A percentile compares a stretch with the other conserved stretches of the same genome.
These are phyloP conservation scores for Leptinotarsa haldemani DNA, from an alignment of 2,888 invertebrate species.

Conservation along the genomic window DNA sequence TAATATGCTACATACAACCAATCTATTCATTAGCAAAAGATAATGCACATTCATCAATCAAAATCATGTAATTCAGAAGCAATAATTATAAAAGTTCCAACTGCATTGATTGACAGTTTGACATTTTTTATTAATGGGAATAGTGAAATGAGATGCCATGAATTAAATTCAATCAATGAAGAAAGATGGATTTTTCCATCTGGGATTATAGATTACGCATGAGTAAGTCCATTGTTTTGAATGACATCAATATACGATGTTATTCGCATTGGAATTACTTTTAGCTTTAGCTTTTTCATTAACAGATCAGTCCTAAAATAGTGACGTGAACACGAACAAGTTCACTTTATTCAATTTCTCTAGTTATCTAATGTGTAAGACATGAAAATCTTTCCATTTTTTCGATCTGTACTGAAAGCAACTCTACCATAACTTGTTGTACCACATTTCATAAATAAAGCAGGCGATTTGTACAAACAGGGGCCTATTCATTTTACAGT, in stretches of 20 bases:
- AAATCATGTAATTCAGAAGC: constrained; percentile 14
- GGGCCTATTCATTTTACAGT: no score
- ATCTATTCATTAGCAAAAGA: background rate
- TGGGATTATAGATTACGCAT: constrained; percentile 5
- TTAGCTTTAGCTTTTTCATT: background rate
- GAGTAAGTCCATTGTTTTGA: constrained; percentile 11
- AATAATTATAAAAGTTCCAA: constrained; percentile 5
- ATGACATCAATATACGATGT: background rate
- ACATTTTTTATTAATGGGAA: constrained; percentile 27
- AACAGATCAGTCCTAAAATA: no score
- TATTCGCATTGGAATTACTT: background rate
- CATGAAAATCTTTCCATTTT: no score
- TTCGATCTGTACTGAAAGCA: no score
- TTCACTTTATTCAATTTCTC: no score
- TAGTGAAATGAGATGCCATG: constrained; percentile 15
- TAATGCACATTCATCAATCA: constrained; percentile 16
- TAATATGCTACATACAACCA: no score
- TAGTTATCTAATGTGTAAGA: no score
- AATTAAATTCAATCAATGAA: constrained; percentile 28
- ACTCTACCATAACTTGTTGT: no score
- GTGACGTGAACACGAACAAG: no score
- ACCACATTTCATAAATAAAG: no score
- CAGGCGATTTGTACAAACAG: no score
- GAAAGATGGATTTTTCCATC: constrained; percentile 15
- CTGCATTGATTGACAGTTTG: constrained; percentile 30